A percentile compares a stretch with the other conserved stretches of the same genome.
These are phyloP conservation scores for Erynnis tages DNA, from an alignment of 2,888 invertebrate species.

Conservation along the genomic window DNA sequence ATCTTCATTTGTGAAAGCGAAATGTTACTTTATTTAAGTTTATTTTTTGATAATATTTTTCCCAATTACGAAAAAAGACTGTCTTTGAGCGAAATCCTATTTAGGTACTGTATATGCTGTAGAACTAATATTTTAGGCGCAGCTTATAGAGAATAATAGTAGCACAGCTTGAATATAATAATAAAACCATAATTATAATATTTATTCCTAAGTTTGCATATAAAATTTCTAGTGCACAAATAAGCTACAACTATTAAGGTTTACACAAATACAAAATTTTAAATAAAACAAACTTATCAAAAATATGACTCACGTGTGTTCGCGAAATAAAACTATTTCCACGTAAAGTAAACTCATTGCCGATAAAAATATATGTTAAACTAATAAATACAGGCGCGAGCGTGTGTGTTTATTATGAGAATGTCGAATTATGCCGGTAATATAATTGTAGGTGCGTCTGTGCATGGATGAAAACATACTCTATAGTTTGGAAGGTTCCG, in stretches of 20 bases:
- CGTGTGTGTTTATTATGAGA: conserved; percentile 54
- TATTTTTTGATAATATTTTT: too few relatives aligned
- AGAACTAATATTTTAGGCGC: too few relatives aligned
- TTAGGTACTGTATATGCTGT: too few relatives aligned
- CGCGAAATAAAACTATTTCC: conserved; percentile 10
- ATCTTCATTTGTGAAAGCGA: too few relatives aligned
- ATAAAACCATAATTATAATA: too few relatives aligned
- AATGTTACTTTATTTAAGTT: not conserved
- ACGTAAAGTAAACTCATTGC: conserved; percentile 30
- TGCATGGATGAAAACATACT: not conserved
- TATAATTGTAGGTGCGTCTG: conserved; percentile 40
- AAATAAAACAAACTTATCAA: not conserved
- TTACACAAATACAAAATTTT: not conserved
- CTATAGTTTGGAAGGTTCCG: not conserved
- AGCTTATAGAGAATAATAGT: too few relatives aligned
- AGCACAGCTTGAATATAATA: too few relatives aligned
- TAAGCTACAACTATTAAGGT: not conserved
- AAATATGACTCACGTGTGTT: not conserved
- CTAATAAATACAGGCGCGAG: conserved; percentile 51
- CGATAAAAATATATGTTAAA: conserved; percentile 52
- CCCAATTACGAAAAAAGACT: too few relatives aligned
- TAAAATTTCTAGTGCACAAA: too few relatives aligned
- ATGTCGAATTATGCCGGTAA: conserved; percentile 53
- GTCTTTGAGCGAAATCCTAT: too few relatives aligned
- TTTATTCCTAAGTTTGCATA: too few relatives aligned